A percentile compares a stretch with the other conserved stretches of the same genome.
Evolutionary conservation across 2,113 vertebrate genomes (phyloP).

Genomic region (Aegypius monachus): DNA sequence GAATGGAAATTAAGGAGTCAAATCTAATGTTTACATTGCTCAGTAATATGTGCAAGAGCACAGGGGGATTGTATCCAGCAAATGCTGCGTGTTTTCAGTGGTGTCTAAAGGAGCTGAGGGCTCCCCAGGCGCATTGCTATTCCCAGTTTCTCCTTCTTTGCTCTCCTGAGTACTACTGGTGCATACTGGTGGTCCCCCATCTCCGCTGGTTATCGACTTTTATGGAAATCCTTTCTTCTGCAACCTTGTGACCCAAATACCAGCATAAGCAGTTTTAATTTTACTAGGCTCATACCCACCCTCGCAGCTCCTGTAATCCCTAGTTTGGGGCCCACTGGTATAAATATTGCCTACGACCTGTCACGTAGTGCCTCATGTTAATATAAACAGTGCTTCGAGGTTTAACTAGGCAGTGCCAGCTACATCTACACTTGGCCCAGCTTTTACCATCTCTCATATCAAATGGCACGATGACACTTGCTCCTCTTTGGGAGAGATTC

Average conservation of each 20-base stretch:
- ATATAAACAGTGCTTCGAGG: not conserved
- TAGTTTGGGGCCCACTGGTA: not conserved
- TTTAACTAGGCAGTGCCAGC: not conserved
- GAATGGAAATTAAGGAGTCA: not conserved
- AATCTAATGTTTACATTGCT: not conserved
- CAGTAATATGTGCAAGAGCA: not conserved
- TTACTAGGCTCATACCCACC: not conserved
- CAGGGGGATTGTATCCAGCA: not conserved
- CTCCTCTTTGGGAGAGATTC: not conserved
- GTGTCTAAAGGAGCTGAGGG: not conserved
- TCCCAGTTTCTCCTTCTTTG: not conserved
- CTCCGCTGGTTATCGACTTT: not conserved
- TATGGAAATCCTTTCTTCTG: slow-evolving; percentile 30
- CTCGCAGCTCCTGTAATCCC: not conserved
- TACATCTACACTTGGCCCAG: not conserved
- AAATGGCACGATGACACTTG: not conserved
- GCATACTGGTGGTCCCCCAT: not conserved
- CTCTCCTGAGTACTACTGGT: not conserved
- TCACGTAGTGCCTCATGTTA: not conserved
- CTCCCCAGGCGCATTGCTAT: not conserved
- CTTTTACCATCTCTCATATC: not conserved
- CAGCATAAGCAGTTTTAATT: not conserved
- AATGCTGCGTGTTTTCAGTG: not conserved
- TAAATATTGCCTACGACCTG: not conserved
- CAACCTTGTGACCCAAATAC: slow-evolving; percentile 9